Conservation (phyloP, 2,797 vertebrate genomes). For the Pseudochirops corinnae region DNA sequence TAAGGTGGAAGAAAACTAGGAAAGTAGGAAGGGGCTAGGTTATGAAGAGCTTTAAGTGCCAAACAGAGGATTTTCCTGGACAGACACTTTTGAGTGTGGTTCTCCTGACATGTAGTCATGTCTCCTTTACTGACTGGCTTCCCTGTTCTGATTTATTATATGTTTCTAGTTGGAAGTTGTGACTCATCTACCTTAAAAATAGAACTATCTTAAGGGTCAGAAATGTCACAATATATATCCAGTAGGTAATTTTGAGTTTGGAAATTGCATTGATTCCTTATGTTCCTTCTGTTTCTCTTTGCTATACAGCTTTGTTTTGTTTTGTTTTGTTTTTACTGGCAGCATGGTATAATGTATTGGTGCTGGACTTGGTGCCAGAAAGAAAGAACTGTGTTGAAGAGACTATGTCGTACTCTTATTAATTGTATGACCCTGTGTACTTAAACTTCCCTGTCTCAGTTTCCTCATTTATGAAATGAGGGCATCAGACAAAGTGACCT, state of each 20-base stretch:
- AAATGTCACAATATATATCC: conserved; percentile 67
- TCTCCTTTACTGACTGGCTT: conserved; percentile 31
- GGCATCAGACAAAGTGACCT: too few species aligned
- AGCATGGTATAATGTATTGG: neutral
- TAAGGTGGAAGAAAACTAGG: neutral
- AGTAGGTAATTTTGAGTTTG: conserved; percentile 75
- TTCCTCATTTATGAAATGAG: neutral
- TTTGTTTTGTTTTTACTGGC: neutral
- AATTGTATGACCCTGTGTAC: neutral
- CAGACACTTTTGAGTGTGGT: neutral
- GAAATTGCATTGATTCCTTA: conserved; percentile 68
- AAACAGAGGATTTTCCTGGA: conserved; percentile 2
- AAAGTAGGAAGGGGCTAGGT: neutral
- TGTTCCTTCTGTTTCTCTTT: conserved; percentile 66
- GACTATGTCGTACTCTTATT: neutral
- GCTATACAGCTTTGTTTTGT: conserved; percentile 19
- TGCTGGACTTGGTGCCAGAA: neutral
- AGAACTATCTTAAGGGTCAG: conserved; percentile 68
- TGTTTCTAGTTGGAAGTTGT: conserved; percentile 66
- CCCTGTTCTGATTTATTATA: conserved; percentile 56
- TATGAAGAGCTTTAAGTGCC: neutral
- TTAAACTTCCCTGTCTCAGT: neutral
- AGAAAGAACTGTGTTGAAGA: neutral
- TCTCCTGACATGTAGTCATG: neutral
- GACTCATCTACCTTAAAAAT: conserved; percentile 57